Percentiles rank a stretch among this genome's conserved stretches.
phyloP scores from a whole-genome alignment of 1,140 invertebrate genomes.

The Cydia amplana region DNA sequence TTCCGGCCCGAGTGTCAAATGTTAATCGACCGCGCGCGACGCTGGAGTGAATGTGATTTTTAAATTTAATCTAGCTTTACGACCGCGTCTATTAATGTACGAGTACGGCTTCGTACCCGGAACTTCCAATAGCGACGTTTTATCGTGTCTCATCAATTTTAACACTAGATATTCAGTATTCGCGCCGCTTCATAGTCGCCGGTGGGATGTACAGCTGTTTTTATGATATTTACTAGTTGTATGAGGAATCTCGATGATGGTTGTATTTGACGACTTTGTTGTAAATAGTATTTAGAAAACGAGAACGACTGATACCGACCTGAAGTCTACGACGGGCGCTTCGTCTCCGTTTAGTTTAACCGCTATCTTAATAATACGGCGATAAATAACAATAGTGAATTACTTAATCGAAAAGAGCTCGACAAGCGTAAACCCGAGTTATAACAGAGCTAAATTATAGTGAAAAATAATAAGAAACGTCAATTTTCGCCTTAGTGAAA shows the following conservation, averaged over 20 bases:
- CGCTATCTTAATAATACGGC: slow-evolving; percentile 21
- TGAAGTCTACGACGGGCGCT: slow-evolving; percentile 34
- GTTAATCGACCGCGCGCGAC: slow-evolving; percentile 47
- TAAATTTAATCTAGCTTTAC: slow-evolving; percentile 38
- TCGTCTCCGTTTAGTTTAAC: slow-evolving; percentile 23
- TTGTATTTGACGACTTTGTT: slow-evolving; percentile 51
- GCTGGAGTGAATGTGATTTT: slow-evolving; percentile 38
- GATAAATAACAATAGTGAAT: slow-evolving; percentile 22
- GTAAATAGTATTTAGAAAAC: slow-evolving; percentile 51
- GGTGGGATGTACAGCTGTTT: slow-evolving; percentile 37
- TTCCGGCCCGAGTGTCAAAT: slow-evolving; percentile 49
- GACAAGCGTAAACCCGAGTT: neutral
- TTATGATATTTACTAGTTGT: slow-evolving; percentile 40
- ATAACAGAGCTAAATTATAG: slow-evolving; percentile 25
- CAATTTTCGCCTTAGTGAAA: slow-evolving; percentile 41
- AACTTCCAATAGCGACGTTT: slow-evolving; percentile 50
- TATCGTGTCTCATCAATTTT: slow-evolving; percentile 44
- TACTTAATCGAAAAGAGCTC: neutral
- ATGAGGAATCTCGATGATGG: slow-evolving; percentile 41
- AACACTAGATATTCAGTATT: slow-evolving; percentile 35
- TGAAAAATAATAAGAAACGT: slow-evolving; percentile 40
- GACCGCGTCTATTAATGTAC: slow-evolving; percentile 36
- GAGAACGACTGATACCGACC: slow-evolving; percentile 48
- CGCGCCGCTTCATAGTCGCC: slow-evolving; percentile 41
- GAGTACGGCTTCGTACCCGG: slow-evolving; percentile 34